Evolutionary conservation across 2,113 vertebrate genomes (phyloP), one percentile per base, ranked within the genome.

Genomic region (Stictonetta naevosa): DNA sequence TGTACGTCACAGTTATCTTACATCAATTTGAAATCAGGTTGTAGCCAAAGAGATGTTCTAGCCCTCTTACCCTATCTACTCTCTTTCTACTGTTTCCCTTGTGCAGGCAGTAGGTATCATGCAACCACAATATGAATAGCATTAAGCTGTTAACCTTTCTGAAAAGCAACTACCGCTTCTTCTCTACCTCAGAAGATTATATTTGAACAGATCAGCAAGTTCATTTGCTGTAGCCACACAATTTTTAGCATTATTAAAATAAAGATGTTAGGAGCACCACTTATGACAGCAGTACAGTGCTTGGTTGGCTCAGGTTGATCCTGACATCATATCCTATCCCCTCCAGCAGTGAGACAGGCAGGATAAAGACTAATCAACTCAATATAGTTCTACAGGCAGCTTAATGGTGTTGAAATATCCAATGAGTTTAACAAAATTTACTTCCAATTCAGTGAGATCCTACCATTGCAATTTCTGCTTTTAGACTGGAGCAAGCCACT

Each of bases 271-370:
- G 21, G 68, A 6, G 6, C 67, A 63, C 44, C 38, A 53, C 48
- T 62, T 21, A 6, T 0, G 29, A 18, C 52, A 76, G 53, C 58
- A 79, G 44, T 19, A 50, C 55, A 22, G 33, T 11, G 46, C 8
- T 0, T 44, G 64, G 64, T 20, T 7, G 20, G 55, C 8, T 50
- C 28, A 58, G 63, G 78, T 50, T 1, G 0, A 56, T 68, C 2
- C 28, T 3, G 25, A 56, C 59, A 55, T 63, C 1, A 1, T 26
- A 3, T 4, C 10, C 29, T 44, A 29, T 6, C 1, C 2, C 44
- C 36, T 28, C 63, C 11, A 42, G 34, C 63, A 72, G 3, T 0
- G 1, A 88, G 22, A 91, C 53, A 79, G 25, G 31, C 25, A 80
- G 86, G 38, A 52, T 26, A 50, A 58, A 44, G 79, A n/a, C 84